These are phyloP conservation scores for Dryadula phaetusa DNA, from an alignment of 2,888 invertebrate genomes.

Conservation along the genomic window DNA sequence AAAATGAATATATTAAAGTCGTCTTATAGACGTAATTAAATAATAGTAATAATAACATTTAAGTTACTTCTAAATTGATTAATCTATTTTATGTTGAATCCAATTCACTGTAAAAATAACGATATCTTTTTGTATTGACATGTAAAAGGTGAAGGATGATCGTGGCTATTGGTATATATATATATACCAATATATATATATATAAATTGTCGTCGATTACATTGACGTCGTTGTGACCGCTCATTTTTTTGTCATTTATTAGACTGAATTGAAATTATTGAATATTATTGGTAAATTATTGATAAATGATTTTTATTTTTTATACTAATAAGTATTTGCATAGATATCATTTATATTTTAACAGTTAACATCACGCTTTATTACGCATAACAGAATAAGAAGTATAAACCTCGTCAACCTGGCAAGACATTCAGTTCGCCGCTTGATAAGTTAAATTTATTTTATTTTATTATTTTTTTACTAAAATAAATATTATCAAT, in stretches of 20 bases:
- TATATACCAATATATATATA: not conserved
- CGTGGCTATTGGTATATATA: constrained; percentile 12
- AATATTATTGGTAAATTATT: too few relatives aligned
- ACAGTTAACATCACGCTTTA: too few relatives aligned
- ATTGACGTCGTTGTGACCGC: not conserved
- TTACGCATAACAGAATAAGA: too few relatives aligned
- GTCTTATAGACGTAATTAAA: not conserved
- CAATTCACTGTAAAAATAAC: not conserved
- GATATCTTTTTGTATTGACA: not conserved
- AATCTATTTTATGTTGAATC: not conserved
- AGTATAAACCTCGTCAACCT: too few relatives aligned
- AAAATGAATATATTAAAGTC: not conserved
- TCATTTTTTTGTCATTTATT: not conserved
- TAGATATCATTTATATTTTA: too few relatives aligned
- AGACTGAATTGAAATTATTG: not conserved
- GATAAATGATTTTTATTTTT: too few relatives aligned
- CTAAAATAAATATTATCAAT: too few relatives aligned
- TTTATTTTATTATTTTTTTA: too few relatives aligned
- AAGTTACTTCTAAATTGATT: not conserved
- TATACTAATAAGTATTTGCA: too few relatives aligned
- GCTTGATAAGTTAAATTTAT: too few relatives aligned
- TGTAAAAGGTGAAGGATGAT: constrained; percentile 23
- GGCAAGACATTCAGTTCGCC: too few relatives aligned
- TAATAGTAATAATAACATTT: not conserved
- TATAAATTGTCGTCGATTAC: not conserved